phyloP scores from a whole-genome alignment of 2,888 invertebrate genomes.

The Steinernema carpocapsae region DNA sequence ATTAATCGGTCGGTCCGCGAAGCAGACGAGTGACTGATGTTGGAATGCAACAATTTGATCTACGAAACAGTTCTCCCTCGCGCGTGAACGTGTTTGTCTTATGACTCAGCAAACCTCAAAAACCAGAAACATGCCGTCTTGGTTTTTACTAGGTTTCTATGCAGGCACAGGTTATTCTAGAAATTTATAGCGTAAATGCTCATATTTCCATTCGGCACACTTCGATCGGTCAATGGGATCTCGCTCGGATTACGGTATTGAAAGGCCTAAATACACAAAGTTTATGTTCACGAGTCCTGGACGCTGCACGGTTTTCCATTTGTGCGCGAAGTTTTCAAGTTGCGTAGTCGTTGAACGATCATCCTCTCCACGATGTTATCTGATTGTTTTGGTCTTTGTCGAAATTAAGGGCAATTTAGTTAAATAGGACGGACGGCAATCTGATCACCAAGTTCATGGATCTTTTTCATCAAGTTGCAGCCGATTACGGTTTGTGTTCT shows the following conservation, averaged over 20 bases:
- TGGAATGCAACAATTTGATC: conserved; percentile 25
- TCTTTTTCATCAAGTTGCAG: not conserved
- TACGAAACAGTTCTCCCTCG: no score
- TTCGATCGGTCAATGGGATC: conserved; percentile 18
- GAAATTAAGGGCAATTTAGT: conserved; percentile 2
- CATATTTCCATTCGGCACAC: no score
- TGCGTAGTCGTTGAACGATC: conserved; percentile 1
- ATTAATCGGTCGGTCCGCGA: conserved; percentile 20
- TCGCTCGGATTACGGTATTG: not conserved
- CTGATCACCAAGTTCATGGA: not conserved
- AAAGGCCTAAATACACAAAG: not conserved
- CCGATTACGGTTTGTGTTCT: not conserved
- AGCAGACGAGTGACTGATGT: not conserved
- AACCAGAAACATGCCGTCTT: not conserved
- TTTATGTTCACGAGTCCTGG: not conserved
- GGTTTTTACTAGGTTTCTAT: no score
- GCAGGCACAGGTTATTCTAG: no score
- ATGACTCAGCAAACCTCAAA: no score
- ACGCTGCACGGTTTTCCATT: no score
- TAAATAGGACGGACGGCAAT: conserved; percentile 6
- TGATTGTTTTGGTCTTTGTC: conserved; percentile 27
- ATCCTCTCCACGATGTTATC: not conserved
- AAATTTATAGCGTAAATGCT: no score
- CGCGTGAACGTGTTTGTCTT: no score
- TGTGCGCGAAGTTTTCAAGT: conserved; percentile 1